These are phyloP conservation scores for Deroplatys truncata DNA, from an alignment of 2,888 invertebrate genomes.

Conservation along the genomic window DNA sequence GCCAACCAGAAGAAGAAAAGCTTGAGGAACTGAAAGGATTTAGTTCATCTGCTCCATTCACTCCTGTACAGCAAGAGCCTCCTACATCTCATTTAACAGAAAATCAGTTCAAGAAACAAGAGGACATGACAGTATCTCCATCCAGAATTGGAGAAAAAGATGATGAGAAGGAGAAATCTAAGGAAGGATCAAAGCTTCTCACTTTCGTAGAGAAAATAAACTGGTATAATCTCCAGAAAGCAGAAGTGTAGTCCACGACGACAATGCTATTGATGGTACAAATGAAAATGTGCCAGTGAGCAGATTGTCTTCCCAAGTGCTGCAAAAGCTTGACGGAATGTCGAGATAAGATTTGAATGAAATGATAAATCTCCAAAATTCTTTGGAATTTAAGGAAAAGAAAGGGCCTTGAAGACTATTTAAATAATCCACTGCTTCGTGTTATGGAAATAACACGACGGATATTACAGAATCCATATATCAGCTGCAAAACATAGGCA, in stretches of 20 bases:
- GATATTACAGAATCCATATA: constrained; percentile 82
- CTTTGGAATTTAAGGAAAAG: constrained; percentile 77
- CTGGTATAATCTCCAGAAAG: constrained; percentile 45
- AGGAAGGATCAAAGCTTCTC: constrained; percentile 46
- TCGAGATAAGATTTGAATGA: constrained; percentile 89
- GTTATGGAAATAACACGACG: constrained; percentile 94
- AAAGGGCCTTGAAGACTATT: constrained; percentile 92
- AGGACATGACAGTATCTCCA: constrained; percentile 37
- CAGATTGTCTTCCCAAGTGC: constrained; percentile 62
- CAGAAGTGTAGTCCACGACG: not conserved
- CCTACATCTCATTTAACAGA: not conserved
- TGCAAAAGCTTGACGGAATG: constrained; percentile 77
- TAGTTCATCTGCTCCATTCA: not conserved
- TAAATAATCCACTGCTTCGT: constrained; percentile 83
- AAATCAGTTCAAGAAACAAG: constrained; percentile 34
- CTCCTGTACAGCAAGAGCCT: constrained; percentile 11
- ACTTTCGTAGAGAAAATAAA: constrained; percentile 49
- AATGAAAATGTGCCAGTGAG: constrained; percentile 29
- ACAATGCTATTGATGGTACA: not conserved
- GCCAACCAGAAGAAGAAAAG: constrained; percentile 29
- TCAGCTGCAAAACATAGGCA: constrained; percentile 38
- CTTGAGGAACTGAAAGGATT: constrained; percentile 19
- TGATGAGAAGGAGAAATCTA: constrained; percentile 43
- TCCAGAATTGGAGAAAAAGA: constrained; percentile 40
- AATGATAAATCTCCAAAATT: constrained; percentile 74